These are phyloP conservation scores for Dasysyrphus albostriatus DNA, from an alignment of 2,888 invertebrate species.

Conservation along the genomic window DNA sequence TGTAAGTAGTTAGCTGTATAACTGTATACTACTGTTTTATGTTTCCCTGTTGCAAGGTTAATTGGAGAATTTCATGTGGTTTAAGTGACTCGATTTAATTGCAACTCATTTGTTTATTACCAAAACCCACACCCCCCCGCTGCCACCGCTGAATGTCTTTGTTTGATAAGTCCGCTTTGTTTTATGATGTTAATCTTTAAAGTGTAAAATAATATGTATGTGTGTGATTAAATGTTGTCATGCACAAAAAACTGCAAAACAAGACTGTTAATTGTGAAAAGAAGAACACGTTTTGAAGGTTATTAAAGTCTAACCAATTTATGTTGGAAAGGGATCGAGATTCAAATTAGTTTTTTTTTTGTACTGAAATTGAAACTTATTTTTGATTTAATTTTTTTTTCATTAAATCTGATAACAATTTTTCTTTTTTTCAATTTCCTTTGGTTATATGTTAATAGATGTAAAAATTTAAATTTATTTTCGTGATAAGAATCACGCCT, in stretches of 20 bases:
- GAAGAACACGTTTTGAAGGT: constrained; percentile 35
- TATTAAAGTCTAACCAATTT: constrained; percentile 24
- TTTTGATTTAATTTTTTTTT: background rate
- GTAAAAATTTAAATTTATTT: constrained; percentile 17
- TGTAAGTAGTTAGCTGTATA: background rate
- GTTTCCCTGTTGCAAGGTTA: constrained; percentile 63
- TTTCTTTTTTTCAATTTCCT: constrained; percentile 25
- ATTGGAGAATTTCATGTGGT: constrained; percentile 64
- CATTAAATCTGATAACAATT: background rate
- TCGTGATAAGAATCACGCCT: constrained; percentile 40
- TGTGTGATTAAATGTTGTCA: constrained; percentile 18
- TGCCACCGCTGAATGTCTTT: background rate
- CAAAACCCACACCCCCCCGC: background rate
- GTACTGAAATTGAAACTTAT: background rate
- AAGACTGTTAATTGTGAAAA: constrained; percentile 17
- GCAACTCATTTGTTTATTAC: constrained; percentile 70
- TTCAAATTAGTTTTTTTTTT: background rate
- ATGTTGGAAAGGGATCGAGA: background rate
- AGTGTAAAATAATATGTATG: constrained; percentile 27
- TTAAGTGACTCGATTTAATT: constrained; percentile 70
- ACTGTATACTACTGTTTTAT: background rate
- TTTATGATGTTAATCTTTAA: constrained; percentile 25
- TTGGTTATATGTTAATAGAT: background rate
- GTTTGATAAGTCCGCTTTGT: constrained; percentile 46
- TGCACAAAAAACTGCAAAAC: constrained; percentile 18